Conservation (phyloP, 2,797 vertebrate genomes). For the Acanthiza pusilla region DNA sequence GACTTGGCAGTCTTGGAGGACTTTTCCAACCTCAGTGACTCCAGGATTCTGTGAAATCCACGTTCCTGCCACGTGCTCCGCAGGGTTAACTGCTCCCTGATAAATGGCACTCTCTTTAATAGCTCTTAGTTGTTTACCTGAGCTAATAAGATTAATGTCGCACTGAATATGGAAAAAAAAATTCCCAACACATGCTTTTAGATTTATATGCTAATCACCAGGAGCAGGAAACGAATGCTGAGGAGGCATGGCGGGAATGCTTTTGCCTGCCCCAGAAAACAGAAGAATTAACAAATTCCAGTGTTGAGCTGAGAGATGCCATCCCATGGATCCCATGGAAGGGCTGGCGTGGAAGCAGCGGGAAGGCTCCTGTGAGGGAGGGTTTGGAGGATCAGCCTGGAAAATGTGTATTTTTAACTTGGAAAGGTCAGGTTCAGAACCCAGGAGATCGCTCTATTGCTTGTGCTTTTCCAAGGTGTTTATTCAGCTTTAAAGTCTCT, state of each 20-base stretch:
- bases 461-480: constrained; percentile 67
- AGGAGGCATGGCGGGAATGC: background rate
- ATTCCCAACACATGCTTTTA: background rate
- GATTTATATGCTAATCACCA: constrained; percentile 26
- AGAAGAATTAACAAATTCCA: background rate
- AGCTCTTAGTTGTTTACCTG: constrained; percentile 47
- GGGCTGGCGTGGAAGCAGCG: background rate
- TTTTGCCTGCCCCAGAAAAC: background rate
- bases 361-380: background rate
- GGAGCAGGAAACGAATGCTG: background rate
- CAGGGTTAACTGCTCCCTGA: background rate
- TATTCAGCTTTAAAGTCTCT: constrained; percentile 63
- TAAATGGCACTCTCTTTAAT: background rate
- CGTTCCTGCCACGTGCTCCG: fast-evolving
- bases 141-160: constrained; percentile 29
- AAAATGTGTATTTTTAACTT: constrained; percentile 49
- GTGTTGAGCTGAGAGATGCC: background rate
- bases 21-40: background rate
- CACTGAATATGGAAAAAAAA: background rate
- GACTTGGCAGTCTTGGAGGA: fast-evolving
- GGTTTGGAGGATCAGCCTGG: background rate
- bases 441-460: constrained; percentile 48
- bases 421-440: constrained; percentile 55
- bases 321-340: fast-evolving
- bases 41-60: fast-evolving